Percentiles rank a stretch among this genome's conserved stretches.
Conservation (phyloP, 2,113 vertebrate species). For the Cathartes aura region DNA sequence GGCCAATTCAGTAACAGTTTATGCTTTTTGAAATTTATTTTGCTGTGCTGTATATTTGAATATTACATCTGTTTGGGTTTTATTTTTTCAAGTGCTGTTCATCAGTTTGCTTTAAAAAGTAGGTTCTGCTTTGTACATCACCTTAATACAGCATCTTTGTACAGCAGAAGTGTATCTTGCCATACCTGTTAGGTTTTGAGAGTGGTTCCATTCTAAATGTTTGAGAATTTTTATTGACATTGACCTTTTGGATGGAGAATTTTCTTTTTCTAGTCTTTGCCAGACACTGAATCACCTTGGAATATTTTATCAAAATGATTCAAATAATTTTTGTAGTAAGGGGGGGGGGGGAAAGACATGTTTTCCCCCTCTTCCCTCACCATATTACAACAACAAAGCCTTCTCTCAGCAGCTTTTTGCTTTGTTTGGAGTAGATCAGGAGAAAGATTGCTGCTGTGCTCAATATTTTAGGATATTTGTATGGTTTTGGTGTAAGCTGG, state of each 20-base stretch:
- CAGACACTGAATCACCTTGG: neutral
- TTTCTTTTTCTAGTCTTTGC: neutral
- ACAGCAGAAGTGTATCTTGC: neutral
- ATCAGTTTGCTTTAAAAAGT: neutral
- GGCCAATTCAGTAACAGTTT: neutral
- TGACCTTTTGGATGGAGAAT: neutral
- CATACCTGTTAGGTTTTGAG: neutral
- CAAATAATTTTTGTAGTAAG: neutral
- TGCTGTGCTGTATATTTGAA: neutral
- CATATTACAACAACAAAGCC: neutral
- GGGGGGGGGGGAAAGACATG: rapidly evolving
- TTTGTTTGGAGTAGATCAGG: neutral
- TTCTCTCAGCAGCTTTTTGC: neutral
- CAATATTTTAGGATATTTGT: neutral
- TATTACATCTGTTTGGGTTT: neutral
- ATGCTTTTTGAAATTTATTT: neutral
- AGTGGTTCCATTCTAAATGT: neutral
- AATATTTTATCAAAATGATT: neutral
- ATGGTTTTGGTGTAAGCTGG: neutral
- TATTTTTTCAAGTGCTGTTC: neutral
- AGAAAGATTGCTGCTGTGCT: neutral
- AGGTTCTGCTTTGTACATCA: neutral
- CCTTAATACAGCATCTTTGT: neutral
- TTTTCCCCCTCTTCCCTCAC: neutral
- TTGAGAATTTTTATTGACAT: neutral